Conservation (phyloP, 2,113 vertebrate genomes). For the Crotalus horridus region DNA sequence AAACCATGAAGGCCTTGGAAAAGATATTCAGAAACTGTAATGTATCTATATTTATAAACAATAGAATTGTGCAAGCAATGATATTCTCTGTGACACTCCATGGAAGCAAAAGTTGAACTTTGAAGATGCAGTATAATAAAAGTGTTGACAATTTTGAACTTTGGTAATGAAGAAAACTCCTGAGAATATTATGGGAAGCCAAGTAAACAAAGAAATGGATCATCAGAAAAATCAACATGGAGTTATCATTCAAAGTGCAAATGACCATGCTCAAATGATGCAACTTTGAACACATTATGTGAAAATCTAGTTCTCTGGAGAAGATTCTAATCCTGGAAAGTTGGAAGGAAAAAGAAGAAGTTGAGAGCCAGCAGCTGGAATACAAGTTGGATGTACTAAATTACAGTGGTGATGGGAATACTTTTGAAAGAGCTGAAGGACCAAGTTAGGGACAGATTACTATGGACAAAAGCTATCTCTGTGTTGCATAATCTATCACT, state of each 20-base stretch:
- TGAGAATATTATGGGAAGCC: not conserved
- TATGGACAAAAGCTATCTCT: not conserved
- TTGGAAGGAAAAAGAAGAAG: not conserved
- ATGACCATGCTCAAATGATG: not conserved
- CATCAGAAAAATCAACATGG: not conserved
- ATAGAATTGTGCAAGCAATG: not conserved
- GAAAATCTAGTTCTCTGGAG: not conserved
- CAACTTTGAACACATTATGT: not conserved
- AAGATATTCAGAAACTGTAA: not conserved
- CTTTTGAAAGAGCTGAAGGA: not conserved
- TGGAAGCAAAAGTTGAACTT: not conserved
- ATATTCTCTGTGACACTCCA: not conserved
- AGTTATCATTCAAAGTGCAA: not conserved
- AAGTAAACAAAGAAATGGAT: not conserved
- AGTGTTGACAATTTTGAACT: not conserved
- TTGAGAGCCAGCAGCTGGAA: not conserved
- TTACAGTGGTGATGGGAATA: not conserved
- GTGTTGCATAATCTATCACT: not conserved
- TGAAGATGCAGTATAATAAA: not conserved
- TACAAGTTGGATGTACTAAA: not conserved
- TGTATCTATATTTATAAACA: not conserved
- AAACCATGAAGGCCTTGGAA: not conserved
- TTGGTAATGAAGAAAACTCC: not conserved
- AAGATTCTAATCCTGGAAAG: not conserved
- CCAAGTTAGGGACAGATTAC: not conserved